Conservation (phyloP, 2,113 vertebrate species). For the Rhinolophus sinicus region DNA sequence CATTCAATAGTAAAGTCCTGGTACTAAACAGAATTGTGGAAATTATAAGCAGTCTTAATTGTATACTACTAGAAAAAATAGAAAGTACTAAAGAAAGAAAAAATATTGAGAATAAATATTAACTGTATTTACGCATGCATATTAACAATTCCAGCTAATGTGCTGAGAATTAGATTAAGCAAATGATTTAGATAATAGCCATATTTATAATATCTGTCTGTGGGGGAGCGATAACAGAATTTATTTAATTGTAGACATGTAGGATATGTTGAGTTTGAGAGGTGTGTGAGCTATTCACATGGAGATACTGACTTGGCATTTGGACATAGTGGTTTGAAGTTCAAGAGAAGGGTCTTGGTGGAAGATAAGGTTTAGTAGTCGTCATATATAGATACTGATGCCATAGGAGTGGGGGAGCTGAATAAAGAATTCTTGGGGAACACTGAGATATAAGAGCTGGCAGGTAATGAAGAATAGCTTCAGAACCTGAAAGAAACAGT, state of each 20-base stretch:
- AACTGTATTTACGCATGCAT: constrained; percentile 11
- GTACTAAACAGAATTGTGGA: constrained; percentile 54
- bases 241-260: neutral
- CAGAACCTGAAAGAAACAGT: constrained; percentile 10
- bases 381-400: neutral
- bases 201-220: neutral
- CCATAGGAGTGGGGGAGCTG: neutral
- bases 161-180: constrained; percentile 39
- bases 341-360: constrained; percentile 14
- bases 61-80: constrained; percentile 11
- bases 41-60: constrained; percentile 34
- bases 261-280: neutral
- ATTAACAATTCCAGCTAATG: constrained; percentile 54
- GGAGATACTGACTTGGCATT: neutral
- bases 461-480: neutral
- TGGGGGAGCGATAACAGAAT: neutral
- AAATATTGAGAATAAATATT: constrained; percentile 46
- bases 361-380: neutral
- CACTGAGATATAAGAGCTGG: neutral
- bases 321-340: neutral
- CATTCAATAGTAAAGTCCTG: constrained; percentile 2
- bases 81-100: constrained; percentile 51
- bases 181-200: constrained; percentile 23
- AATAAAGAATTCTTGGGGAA: constrained; percentile 15
- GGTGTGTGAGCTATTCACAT: neutral